phyloP scores from a whole-genome alignment of 2,888 invertebrate species.

The Cenopis cana region DNA sequence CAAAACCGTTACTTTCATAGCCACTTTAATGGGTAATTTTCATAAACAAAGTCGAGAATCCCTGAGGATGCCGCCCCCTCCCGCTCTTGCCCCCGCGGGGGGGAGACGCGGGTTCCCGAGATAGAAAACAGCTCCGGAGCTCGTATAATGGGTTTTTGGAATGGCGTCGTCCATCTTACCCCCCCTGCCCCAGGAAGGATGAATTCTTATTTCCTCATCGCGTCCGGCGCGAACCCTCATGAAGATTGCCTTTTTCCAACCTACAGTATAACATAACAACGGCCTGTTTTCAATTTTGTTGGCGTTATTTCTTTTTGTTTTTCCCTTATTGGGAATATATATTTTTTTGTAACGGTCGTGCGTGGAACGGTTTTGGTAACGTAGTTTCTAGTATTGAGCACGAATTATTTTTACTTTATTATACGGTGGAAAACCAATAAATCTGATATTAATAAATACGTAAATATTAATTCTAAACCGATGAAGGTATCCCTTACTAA shows the following conservation, averaged over 20 bases:
- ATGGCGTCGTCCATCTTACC: conserved; percentile 89
- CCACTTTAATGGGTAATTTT: conserved; percentile 85
- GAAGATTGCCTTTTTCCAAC: conserved; percentile 83
- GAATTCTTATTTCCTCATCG: conserved; percentile 48
- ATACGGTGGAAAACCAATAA: no score
- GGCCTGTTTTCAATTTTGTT: conserved; percentile 84
- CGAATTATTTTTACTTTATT: not conserved
- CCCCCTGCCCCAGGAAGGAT: conserved; percentile 62
- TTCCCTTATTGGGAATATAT: conserved; percentile 45
- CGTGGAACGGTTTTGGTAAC: conserved; percentile 18
- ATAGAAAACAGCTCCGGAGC: conserved; percentile 87
- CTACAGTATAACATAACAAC: conserved; percentile 84
- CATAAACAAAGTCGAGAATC: conserved; percentile 84
- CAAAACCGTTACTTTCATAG: conserved; percentile 84
- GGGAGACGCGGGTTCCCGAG: conserved; percentile 74
- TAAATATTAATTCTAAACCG: no score
- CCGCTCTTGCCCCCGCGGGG: conserved; percentile 49
- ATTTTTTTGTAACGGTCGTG: conserved; percentile 32
- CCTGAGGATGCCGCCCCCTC: conserved; percentile 60
- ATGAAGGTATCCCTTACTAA: no score
- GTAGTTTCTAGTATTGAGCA: not conserved
- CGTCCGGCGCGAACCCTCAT: conserved; percentile 79
- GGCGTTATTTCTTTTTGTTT: conserved; percentile 65
- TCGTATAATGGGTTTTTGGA: conserved; percentile 89
- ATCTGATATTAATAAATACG: no score